Evolutionary conservation across 2,797 vertebrate genomes (phyloP).

Genomic region (Anolis apletophallus): DNA sequence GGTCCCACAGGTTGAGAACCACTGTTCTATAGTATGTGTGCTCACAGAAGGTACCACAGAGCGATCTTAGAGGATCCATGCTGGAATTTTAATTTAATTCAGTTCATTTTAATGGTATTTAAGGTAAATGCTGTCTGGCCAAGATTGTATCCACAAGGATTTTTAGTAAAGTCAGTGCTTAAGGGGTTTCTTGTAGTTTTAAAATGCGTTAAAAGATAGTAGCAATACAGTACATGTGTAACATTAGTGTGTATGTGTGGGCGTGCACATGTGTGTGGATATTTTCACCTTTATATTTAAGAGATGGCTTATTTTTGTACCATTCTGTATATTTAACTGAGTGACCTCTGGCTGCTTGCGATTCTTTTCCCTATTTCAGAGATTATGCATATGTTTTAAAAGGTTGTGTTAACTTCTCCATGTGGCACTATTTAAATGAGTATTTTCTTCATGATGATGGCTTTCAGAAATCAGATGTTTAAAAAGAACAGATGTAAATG

Average conservation of each 20-base stretch:
- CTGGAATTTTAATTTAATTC: too few relatives aligned
- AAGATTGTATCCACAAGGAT: too few relatives aligned
- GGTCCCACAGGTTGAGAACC: too few relatives aligned
- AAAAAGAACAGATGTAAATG: slow-evolving; percentile 11
- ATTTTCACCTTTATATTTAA: background rate
- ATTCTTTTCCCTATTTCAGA: background rate
- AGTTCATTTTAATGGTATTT: too few relatives aligned
- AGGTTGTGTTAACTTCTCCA: background rate
- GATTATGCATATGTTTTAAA: slow-evolving; percentile 22
- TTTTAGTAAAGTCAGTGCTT: too few relatives aligned
- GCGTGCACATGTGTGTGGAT: background rate
- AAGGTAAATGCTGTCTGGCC: too few relatives aligned
- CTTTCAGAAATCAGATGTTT: background rate
- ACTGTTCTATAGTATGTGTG: too few relatives aligned
- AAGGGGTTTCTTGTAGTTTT: too few relatives aligned
- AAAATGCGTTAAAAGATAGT: background rate
- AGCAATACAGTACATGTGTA: background rate
- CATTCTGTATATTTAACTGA: background rate
- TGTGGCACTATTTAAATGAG: background rate
- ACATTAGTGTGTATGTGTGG: background rate
- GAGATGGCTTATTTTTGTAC: background rate
- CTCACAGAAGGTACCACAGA: too few relatives aligned
- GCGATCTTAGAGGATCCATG: too few relatives aligned
- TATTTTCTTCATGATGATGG: background rate
- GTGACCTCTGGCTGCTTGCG: background rate